phyloP scores from a whole-genome alignment of 2,888 invertebrate genomes.

The Arctia plantaginis region DNA sequence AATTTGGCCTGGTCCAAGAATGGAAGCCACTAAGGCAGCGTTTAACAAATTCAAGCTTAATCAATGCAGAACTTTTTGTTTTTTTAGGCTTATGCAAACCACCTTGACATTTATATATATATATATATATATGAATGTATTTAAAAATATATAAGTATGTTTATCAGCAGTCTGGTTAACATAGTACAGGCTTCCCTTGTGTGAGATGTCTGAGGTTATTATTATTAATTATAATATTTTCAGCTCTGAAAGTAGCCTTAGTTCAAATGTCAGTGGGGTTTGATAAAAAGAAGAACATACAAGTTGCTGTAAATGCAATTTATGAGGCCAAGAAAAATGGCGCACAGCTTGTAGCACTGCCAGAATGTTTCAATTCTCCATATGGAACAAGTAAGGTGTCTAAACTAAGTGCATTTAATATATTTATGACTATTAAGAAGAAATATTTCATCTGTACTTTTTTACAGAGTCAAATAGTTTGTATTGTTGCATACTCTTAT shows the following conservation, averaged over 20 bases:
- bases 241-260: constrained; percentile 91
- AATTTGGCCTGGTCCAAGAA: too few relatives aligned
- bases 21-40: too few relatives aligned
- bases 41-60: too few relatives aligned
- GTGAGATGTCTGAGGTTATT: background rate
- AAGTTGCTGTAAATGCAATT: constrained; percentile 90
- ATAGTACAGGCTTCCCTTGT: background rate
- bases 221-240: constrained; percentile 28
- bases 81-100: too few relatives aligned
- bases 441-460: background rate
- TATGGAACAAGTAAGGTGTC: constrained; percentile 92
- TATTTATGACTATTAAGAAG: background rate
- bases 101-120: too few relatives aligned
- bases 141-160: too few relatives aligned
- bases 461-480: background rate
- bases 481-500: too few relatives aligned
- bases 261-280: constrained; percentile 93
- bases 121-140: too few relatives aligned
- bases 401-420: background rate
- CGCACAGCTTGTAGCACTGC: constrained; percentile 88
- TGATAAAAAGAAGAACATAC: constrained; percentile 91
- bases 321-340: constrained; percentile 89
- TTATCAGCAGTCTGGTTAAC: too few relatives aligned
- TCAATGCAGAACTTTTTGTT: too few relatives aligned
- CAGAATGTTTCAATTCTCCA: constrained; percentile 98